Percentiles rank a stretch among this genome's conserved stretches.
phyloP scores from a whole-genome alignment of 2,113 vertebrate genomes.

The Oplegnathus fasciatus region DNA sequence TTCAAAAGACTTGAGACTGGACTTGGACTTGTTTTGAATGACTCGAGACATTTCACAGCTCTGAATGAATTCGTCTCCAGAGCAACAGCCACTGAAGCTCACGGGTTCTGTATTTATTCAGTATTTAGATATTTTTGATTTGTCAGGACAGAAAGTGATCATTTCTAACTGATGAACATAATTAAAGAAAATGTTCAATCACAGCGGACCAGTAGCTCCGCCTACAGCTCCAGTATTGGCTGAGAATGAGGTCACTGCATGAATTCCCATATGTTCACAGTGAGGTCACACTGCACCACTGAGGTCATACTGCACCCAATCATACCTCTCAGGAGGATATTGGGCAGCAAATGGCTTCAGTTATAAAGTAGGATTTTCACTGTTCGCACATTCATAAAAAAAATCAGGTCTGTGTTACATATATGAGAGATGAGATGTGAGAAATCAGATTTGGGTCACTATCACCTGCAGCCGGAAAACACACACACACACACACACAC shows the following conservation, averaged over 20 bases:
- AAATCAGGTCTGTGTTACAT: constrained; percentile 28
- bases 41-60: background rate
- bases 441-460: constrained; percentile 46
- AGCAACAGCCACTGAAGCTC: background rate
- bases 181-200: too few species aligned
- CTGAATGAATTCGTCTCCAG: background rate
- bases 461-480: constrained; percentile 15
- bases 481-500: constrained; percentile 17
- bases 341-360: background rate
- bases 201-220: background rate
- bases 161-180: background rate
- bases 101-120: constrained; percentile 12
- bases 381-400: background rate
- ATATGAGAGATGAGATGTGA: background rate
- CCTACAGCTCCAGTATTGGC: background rate
- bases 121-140: background rate
- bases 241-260: background rate
- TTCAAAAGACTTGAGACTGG: background rate
- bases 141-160: too few species aligned
- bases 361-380: background rate
- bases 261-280: too few species aligned
- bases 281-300: background rate
- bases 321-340: background rate
- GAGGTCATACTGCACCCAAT: background rate
- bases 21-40: background rate